Evolutionary conservation across 2,797 vertebrate species (phyloP).

Genomic region (Rhinogobio ventralis): DNA sequence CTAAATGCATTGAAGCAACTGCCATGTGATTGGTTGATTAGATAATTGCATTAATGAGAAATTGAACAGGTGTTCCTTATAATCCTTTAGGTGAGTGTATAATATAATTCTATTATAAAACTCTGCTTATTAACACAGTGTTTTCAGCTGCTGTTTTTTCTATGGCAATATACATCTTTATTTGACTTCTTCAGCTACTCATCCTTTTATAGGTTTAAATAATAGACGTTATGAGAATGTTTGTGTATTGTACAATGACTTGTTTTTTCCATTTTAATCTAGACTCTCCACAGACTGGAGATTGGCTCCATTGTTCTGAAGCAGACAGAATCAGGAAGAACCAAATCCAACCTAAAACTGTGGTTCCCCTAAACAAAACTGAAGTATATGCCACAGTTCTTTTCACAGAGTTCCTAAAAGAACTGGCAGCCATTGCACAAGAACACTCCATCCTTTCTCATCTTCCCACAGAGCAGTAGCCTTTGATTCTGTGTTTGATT

Average conservation of each 20-base stretch:
- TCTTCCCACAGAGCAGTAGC: conserved; percentile 84
- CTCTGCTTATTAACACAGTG: background rate
- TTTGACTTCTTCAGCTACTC: background rate
- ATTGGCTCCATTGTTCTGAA: conserved; percentile 69
- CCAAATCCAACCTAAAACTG: conserved; percentile 79
- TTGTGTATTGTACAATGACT: background rate
- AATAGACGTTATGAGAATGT: background rate
- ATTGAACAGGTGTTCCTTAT: too few species aligned
- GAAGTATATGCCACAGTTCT: conserved; percentile 90
- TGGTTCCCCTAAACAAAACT: conserved; percentile 81
- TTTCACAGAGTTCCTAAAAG: conserved; percentile 97
- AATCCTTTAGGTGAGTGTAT: too few species aligned
- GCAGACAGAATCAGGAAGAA: conserved; percentile 72
- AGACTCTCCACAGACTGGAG: conserved; percentile 74
- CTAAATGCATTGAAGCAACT: too few species aligned
- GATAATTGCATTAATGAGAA: too few species aligned
- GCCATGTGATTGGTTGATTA: too few species aligned
- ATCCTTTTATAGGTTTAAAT: background rate
- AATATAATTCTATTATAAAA: too few species aligned
- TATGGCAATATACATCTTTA: background rate
- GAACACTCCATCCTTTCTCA: conserved; percentile 94
- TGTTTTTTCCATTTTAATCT: background rate
- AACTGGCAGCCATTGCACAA: conserved; percentile 94
- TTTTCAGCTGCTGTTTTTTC: background rate
- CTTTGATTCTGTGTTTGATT: background rate